Conservation (phyloP, 2,888 invertebrate genomes). For the Seira ritae region DNA sequence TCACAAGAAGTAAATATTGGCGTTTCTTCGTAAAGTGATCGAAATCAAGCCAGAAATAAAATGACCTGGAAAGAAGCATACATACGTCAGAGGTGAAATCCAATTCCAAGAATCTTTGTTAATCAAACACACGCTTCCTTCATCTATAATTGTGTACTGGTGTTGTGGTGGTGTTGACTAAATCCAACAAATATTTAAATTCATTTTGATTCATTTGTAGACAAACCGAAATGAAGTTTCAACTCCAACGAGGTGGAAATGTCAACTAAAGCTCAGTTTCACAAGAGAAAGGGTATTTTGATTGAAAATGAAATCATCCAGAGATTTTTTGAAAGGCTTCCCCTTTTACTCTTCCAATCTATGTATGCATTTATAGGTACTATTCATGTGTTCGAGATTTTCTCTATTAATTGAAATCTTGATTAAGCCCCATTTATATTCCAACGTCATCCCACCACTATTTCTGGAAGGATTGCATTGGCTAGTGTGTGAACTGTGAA, state of each 20-base stretch:
- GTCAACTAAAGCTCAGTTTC: not conserved
- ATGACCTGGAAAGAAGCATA: no score
- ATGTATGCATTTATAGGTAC: not conserved
- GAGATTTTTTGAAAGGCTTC: constrained; percentile 5
- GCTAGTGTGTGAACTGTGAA: not conserved
- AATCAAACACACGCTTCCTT: no score
- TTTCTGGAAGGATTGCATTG: not conserved
- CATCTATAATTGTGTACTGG: no score
- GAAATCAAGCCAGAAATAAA: no score
- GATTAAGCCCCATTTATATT: not conserved
- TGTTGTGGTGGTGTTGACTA: not conserved
- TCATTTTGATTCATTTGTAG: not conserved
- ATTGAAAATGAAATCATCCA: not conserved
- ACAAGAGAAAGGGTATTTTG: not conserved
- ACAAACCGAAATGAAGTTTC: not conserved
- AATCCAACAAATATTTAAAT: not conserved
- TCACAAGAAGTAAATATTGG: no score
- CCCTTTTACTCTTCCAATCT: not conserved
- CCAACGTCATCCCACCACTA: not conserved
- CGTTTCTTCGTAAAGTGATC: no score
- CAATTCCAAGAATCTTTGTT: no score
- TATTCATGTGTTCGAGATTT: no score
- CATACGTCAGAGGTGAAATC: no score
- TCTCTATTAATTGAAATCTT: no score
- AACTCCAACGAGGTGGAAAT: no score